These are phyloP conservation scores for Nothobranchius furzeri DNA, from an alignment of 2,113 vertebrate species.

Conservation along the genomic window DNA sequence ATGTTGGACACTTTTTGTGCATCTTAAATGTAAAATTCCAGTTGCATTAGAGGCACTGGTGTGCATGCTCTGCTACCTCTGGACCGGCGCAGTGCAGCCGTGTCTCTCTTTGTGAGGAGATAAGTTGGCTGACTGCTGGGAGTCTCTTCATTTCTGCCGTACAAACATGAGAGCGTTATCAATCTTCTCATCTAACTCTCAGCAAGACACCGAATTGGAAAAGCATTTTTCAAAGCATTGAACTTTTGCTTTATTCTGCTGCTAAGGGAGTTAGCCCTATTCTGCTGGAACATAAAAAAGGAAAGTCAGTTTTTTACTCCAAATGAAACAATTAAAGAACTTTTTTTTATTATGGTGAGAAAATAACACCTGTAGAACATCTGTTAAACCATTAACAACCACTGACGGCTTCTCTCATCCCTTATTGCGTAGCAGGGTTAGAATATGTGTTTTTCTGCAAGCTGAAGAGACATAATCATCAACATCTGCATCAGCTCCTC, in stretches of 20 bases:
- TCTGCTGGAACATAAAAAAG: neutral
- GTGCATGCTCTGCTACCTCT: constrained; percentile 8
- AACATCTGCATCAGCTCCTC: constrained; percentile 43
- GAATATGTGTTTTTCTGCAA: constrained; percentile 32
- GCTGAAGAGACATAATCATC: constrained; percentile 49
- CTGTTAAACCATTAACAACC: neutral
- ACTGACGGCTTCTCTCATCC: neutral
- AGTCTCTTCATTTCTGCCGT: constrained; percentile 18
- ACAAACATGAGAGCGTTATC: constrained; percentile 21
- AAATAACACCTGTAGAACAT: neutral
- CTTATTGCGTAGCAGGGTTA: too few species aligned
- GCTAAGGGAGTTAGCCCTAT: neutral
- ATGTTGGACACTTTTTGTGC: constrained; percentile 1
- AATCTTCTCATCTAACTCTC: constrained; percentile 21
- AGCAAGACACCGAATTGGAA: constrained; percentile 22
- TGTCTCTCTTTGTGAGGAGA: constrained; percentile 19
- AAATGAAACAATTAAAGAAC: neutral
- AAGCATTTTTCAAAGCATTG: constrained; percentile 3
- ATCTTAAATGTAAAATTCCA: constrained; percentile 2
- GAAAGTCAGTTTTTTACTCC: neutral
- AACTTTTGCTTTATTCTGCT: constrained; percentile 14
- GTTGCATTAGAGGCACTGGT: neutral
- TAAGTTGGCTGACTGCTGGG: constrained; percentile 24
- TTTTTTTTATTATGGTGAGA: neutral
- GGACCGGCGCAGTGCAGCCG: constrained; percentile 1